These are phyloP conservation scores for Lutjanus campechanus DNA, from an alignment of 2,797 vertebrate species.

Conservation along the genomic window DNA sequence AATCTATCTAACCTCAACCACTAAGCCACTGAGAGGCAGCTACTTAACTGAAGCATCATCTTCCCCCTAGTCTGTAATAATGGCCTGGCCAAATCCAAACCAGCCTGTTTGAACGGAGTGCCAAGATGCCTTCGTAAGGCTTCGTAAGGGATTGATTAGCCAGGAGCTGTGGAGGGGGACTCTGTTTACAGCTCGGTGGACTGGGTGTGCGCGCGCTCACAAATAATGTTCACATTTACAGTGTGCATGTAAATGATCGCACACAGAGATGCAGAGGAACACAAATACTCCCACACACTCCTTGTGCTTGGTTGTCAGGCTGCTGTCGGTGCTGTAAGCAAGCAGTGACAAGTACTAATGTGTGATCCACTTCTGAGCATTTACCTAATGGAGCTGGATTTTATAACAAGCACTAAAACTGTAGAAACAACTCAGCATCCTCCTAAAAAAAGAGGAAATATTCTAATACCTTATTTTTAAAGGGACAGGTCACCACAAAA, in stretches of 20 bases:
- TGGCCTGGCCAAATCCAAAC: slow-evolving; percentile 55
- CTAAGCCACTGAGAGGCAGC: slow-evolving; percentile 67
- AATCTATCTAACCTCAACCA: slow-evolving; percentile 73
- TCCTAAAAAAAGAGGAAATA: neutral
- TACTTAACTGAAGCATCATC: slow-evolving; percentile 48
- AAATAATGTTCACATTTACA: slow-evolving; percentile 37
- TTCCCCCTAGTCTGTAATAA: slow-evolving; percentile 77
- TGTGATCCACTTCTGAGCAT: slow-evolving; percentile 21
- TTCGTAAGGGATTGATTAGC: slow-evolving; percentile 72
- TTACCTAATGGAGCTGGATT: slow-evolving; percentile 11
- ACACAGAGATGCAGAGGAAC: slow-evolving; percentile 20
- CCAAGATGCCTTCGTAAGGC: slow-evolving; percentile 56
- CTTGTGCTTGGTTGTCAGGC: slow-evolving; percentile 20
- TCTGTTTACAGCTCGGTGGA: slow-evolving; percentile 42
- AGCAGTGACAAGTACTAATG: slow-evolving; percentile 46
- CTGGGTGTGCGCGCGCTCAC: slow-evolving; percentile 11
- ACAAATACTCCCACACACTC: slow-evolving; percentile 25
- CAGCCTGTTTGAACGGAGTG: slow-evolving; percentile 41
- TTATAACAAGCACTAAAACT: slow-evolving; percentile 3
- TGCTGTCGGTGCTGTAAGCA: slow-evolving; percentile 37
- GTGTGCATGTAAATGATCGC: neutral
- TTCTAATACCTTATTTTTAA: neutral
- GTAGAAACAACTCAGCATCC: neutral
- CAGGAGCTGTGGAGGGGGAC: slow-evolving; percentile 49
- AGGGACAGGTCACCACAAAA: too few relatives aligned